phyloP scores from a whole-genome alignment of 2,113 vertebrate genomes.

The Leptodactylus fuscus region DNA sequence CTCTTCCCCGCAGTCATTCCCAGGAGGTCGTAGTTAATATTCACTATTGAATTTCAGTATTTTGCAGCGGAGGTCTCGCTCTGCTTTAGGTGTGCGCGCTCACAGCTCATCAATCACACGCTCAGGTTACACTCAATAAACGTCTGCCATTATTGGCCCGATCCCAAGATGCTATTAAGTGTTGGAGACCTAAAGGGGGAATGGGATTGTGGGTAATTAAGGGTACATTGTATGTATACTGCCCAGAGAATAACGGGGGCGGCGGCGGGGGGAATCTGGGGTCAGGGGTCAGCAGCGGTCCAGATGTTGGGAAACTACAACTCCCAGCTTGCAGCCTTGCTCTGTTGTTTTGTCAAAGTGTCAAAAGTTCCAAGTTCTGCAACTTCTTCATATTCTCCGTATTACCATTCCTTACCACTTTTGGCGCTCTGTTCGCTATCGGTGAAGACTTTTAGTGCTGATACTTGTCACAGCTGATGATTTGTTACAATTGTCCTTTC shows the following conservation, averaged over 20 bases:
- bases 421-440: too few species aligned
- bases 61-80: not conserved
- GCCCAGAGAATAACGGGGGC: not conserved
- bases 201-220: not conserved
- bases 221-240: not conserved
- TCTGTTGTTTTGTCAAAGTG: too few species aligned
- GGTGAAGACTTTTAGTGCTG: too few species aligned
- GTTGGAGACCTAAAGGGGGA: not conserved
- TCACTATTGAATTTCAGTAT: slow-evolving; percentile 12
- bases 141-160: slow-evolving; percentile 16
- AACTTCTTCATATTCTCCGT: too few species aligned
- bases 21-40: slow-evolving; percentile 1
- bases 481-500: too few species aligned
- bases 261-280: too few species aligned
- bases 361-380: too few species aligned
- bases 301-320: not conserved
- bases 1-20: not conserved
- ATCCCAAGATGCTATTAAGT: not conserved
- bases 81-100: not conserved
- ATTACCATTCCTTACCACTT: too few species aligned
- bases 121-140: slow-evolving; percentile 3
- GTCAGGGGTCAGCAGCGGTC: too few species aligned
- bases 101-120: not conserved
- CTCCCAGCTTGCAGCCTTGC: too few species aligned
- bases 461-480: too few species aligned